Conservation (phyloP, 53 echinoderm and acorn worm genomes). For the Mesocentrotus franciscanus region DNA sequence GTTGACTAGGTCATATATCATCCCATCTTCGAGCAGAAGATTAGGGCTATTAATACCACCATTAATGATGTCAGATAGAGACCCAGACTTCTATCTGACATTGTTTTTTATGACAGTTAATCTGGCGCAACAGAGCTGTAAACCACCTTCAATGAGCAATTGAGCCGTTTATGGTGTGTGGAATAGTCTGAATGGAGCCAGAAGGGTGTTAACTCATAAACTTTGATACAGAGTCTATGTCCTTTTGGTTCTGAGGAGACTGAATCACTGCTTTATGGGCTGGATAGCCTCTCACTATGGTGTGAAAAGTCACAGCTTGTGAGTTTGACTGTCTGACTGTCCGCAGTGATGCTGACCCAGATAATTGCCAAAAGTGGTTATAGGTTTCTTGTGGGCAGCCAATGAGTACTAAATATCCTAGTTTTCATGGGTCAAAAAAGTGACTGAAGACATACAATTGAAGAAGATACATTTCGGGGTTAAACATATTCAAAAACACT, state of each 20-base stretch:
- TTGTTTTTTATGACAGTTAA: conserved; percentile 51
- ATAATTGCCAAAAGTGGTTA: neutral
- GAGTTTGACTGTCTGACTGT: neutral
- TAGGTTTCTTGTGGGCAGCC: neutral
- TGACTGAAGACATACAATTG: neutral
- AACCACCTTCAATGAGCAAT: neutral
- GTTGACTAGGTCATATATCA: conserved; percentile 57
- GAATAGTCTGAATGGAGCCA: no score
- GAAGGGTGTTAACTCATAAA: no score
- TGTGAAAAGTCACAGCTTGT: conserved; percentile 38
- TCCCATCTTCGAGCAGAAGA: neutral
- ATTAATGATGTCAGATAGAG: conserved; percentile 39
- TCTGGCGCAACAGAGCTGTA: conserved; percentile 12
- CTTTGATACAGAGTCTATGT: neutral
- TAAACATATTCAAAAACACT: neutral
- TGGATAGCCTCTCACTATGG: neutral
- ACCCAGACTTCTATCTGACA: neutral
- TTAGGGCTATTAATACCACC: conserved; percentile 28
- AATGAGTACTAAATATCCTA: neutral
- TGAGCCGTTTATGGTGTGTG: neutral
- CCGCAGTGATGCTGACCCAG: neutral
- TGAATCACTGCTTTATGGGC: neutral
- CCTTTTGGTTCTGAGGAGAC: no score
- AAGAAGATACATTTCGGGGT: neutral
- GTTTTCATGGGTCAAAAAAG: neutral